Percentiles rank a stretch among this genome's conserved stretches.
Conservation (phyloP, 2,797 vertebrate species). For the Cheirogaleus major region DNA sequence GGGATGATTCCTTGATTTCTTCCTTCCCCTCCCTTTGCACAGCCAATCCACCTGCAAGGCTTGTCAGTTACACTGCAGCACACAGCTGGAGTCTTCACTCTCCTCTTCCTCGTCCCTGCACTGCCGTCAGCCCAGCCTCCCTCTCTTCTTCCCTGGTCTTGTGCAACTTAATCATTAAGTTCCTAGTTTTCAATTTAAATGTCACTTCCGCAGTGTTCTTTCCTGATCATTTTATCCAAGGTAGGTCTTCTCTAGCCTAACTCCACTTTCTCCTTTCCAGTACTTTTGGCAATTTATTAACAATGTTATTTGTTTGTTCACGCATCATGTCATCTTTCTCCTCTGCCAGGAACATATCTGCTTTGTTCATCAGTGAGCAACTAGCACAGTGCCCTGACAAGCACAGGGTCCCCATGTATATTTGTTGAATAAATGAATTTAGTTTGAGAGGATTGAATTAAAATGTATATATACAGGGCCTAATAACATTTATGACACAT, state of each 20-base stretch:
- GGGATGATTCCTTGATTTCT: not conserved
- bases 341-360: not conserved
- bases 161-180: not conserved
- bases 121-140: not conserved
- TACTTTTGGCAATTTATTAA: not conserved
- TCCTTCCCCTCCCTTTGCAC: not conserved
- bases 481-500: not conserved
- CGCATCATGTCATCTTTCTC: not conserved
- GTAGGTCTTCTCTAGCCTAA: not conserved
- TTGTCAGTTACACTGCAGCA: not conserved
- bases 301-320: not conserved
- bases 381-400: not conserved
- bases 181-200: not conserved
- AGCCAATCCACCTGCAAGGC: not conserved
- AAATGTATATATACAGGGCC: not conserved
- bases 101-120: not conserved
- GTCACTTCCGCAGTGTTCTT: not conserved
- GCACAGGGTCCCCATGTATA: not conserved
- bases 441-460: not conserved
- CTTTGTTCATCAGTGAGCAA: not conserved
- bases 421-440: not conserved
- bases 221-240: not conserved
- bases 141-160: not conserved
- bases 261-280: too few relatives aligned
- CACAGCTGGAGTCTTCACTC: not conserved